Evolutionary conservation across 2,113 vertebrate species (phyloP), one percentile per base, ranked within the genome.

Genomic region (Formicarius rufipectus): DNA sequence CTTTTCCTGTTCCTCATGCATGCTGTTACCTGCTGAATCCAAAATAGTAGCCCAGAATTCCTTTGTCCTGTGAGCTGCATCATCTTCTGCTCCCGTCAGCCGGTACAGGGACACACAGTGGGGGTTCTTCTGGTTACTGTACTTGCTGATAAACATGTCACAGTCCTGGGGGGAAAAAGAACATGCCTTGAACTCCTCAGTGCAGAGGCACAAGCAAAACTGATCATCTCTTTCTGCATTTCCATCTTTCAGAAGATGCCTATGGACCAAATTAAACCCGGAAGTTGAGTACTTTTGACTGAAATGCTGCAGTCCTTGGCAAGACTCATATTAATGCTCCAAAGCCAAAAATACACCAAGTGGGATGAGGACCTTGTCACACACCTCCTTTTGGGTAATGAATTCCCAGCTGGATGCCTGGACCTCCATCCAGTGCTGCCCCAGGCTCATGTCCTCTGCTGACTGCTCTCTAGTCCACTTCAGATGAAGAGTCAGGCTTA

Each of bases 71-170:
- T 96, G 97, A 92, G 96, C 53, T 80, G 97, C 80, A 88, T 97
- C 97, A 53, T 97, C 97, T 52, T 98, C 98, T 16, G 97, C 77
- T 66, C 97, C 98, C 33, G 97, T 97, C n/a, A 98, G 94, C 50
- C 97, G 96, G 85, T 98, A 98, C 56, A 98, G 97, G 33, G 98
- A 98, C 72, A 98, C 98, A 74, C 97, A 98, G 82, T 98, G 98
- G 0, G 98, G 98, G 87, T 94, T 97, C 94, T 98, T 98, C 97
- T 98, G 98, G 64, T 98, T 98, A 86, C 98, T 98, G 91, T 98
- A 98, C 84, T 98, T 98, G 94, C 97, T 98, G 94, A 98, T 98
- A 78, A 98, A 98, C 98, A 98, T 98, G 95, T 98, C 98, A 94
- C 98, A 98, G 42, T 98, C 95, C 98, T 98, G 86, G 37, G 60